phyloP scores from a whole-genome alignment of 2,888 invertebrate genomes.

The Melanostoma scalare region DNA sequence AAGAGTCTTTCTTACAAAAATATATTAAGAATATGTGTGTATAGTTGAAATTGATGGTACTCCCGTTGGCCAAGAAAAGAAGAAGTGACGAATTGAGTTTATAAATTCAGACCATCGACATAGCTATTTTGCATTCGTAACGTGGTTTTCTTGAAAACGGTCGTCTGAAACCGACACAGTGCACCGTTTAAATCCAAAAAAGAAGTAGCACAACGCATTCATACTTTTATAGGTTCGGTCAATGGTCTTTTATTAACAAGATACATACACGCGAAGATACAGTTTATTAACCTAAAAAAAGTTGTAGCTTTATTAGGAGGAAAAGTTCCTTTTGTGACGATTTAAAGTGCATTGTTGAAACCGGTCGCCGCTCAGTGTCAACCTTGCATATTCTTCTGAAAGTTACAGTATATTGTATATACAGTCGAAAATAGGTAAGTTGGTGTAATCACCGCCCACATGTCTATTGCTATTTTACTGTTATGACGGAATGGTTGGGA shows the following conservation, averaged over 20 bases:
- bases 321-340: conserved; percentile 26
- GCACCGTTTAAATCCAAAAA: conserved; percentile 16
- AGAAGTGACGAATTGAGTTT: background rate
- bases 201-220: conserved; percentile 60
- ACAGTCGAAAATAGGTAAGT: conserved; percentile 37
- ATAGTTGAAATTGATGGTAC: conserved; percentile 9
- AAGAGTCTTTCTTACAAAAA: conserved; percentile 19
- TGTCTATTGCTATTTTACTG: conserved; percentile 7
- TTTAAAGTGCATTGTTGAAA: conserved; percentile 58
- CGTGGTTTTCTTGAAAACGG: conserved; percentile 47
- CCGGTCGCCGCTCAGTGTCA: conserved; percentile 52
- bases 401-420: conserved; percentile 26
- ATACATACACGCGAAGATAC: conserved; percentile 40
- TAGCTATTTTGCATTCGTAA: conserved; percentile 43
- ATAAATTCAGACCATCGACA: conserved; percentile 1
- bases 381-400: conserved; percentile 16
- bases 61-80: conserved; percentile 18
- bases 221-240: conserved; percentile 13
- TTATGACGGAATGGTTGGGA: conserved; percentile 21
- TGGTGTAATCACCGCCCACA: background rate
- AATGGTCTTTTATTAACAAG: conserved; percentile 17
- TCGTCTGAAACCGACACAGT: background rate
- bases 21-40: conserved; percentile 9
- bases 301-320: conserved; percentile 5
- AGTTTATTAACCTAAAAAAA: conserved; percentile 68